phyloP scores from a whole-genome alignment of 2,888 invertebrate species.

The Drosophila dives region DNA sequence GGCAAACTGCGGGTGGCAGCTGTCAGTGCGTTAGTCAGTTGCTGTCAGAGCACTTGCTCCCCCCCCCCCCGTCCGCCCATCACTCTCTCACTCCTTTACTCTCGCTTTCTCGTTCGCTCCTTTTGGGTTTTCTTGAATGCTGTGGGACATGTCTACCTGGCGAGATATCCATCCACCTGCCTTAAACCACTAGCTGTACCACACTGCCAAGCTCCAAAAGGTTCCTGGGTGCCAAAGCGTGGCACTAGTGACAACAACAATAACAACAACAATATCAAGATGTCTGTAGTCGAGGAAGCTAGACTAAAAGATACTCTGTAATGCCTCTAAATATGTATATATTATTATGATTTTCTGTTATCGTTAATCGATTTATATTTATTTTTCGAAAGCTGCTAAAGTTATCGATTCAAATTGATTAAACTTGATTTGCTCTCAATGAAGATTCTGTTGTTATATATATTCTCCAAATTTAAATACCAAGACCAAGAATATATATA shows the following conservation, averaged over 20 bases:
- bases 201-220: constrained; percentile 6
- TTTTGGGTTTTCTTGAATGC: constrained; percentile 15
- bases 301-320: background rate
- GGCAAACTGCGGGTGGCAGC: constrained; percentile 72
- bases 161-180: background rate
- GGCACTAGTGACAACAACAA: constrained; percentile 30
- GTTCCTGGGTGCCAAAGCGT: constrained; percentile 58
- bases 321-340: background rate
- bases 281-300: background rate
- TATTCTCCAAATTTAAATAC: background rate
- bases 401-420: background rate
- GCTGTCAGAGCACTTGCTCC: constrained; percentile 63
- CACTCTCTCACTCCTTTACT: background rate
- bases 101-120: background rate
- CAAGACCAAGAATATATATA: background rate
- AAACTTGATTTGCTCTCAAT: background rate
- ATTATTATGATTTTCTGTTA: background rate
- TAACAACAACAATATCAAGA: constrained; percentile 14
- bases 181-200: constrained; percentile 3
- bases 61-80: no score
- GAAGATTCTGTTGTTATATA: background rate
- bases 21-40: constrained; percentile 79
- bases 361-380: no score
- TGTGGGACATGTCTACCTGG: constrained; percentile 57
- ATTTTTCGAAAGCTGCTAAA: no score